These are phyloP conservation scores for Stichopus chloronotus DNA, from an alignment of 35 echinoderm and acorn worm species.

Conservation along the genomic window DNA sequence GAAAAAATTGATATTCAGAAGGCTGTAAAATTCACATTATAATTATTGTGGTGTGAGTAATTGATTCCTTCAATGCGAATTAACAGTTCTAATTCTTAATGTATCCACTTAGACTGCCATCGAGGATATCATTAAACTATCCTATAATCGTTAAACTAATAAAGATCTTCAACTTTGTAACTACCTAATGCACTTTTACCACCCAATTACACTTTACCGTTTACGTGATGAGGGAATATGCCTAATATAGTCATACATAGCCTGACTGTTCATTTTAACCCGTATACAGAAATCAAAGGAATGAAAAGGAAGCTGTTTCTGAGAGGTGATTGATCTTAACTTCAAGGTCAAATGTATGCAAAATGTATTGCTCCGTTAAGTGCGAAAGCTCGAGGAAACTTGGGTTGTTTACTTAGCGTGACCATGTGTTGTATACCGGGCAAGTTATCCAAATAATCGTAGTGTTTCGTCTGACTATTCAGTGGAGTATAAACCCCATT, in stretches of 20 bases:
- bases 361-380: constrained; percentile 14
- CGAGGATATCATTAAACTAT: not conserved
- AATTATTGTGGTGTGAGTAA: too few relatives aligned
- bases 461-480: not conserved
- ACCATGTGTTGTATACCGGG: constrained; percentile 37
- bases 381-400: constrained; percentile 12
- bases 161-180: not conserved
- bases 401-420: constrained; percentile 36
- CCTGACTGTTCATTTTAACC: too few relatives aligned
- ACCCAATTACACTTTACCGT: not conserved
- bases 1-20: too few relatives aligned
- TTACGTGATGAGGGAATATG: not conserved
- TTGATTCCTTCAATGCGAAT: too few relatives aligned
- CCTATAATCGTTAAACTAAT: not conserved
- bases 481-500: constrained; percentile 17
- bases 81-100: not conserved
- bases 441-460: constrained; percentile 35
- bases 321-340: constrained; percentile 22
- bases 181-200: not conserved
- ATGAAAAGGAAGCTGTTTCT: not conserved
- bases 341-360: constrained; percentile 36
- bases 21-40: too few relatives aligned
- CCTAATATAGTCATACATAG: too few relatives aligned
- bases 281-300: not conserved
- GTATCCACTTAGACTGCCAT: not conserved